Evolutionary conservation across 2,113 vertebrate species (phyloP).

Genomic region (Petromus typicus): DNA sequence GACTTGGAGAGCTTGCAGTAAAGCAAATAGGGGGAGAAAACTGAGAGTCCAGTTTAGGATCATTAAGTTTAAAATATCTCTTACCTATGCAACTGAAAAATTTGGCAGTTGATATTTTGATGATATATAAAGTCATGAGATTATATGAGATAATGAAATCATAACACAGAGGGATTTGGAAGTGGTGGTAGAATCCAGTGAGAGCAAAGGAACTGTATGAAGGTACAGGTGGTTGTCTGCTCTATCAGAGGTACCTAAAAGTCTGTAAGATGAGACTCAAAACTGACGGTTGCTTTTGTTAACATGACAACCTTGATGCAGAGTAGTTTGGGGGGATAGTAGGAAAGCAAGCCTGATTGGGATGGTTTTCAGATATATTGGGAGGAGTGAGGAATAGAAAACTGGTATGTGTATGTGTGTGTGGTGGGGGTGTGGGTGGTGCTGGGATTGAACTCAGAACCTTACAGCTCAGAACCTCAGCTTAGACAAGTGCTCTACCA

Average conservation of each 20-base stretch:
- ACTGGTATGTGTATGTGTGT: background rate
- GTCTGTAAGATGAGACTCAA: background rate
- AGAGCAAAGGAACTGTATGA: background rate
- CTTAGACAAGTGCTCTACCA: background rate
- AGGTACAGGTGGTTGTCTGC: background rate
- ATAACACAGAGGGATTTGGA: background rate
- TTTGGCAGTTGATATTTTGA: background rate
- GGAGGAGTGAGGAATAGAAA: background rate
- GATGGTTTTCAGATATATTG: background rate
- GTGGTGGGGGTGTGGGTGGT: background rate
- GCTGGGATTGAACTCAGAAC: background rate
- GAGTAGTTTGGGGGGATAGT: background rate
- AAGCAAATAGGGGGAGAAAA: background rate
- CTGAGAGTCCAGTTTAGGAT: background rate
- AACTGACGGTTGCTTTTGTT: background rate
- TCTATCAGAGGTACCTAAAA: background rate
- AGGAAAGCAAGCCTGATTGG: background rate
- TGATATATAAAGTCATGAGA: background rate
- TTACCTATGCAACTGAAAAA: background rate
- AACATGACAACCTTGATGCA: background rate
- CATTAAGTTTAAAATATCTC: background rate
- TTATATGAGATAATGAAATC: background rate
- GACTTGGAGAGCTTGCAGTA: background rate
- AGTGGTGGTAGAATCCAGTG: background rate
- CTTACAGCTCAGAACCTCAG: background rate